phyloP scores from a whole-genome alignment of 2,113 vertebrate species.

The Laterallus jamaicensis region DNA sequence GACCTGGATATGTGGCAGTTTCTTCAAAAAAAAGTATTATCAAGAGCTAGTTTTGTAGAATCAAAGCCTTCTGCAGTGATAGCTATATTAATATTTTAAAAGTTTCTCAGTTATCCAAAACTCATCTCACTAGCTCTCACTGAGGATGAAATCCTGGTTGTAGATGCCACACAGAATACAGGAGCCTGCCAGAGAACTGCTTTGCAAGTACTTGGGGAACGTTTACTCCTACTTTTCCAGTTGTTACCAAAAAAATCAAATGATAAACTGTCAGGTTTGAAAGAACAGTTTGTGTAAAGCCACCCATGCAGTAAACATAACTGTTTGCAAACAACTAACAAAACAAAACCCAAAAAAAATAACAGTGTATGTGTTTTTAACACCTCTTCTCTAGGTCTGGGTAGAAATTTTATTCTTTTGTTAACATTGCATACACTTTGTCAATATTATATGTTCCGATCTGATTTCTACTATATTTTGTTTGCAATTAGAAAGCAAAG shows the following conservation, averaged over 20 bases:
- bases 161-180: background rate
- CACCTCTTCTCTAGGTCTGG: background rate
- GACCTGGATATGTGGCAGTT: background rate
- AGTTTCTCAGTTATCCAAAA: slow-evolving; percentile 23
- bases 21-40: background rate
- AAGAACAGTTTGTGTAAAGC: background rate
- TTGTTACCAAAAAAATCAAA: background rate
- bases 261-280: background rate
- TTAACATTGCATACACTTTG: background rate
- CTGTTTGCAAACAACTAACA: background rate
- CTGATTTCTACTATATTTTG: background rate
- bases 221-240: background rate
- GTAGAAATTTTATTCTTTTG: background rate
- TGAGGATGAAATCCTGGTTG: background rate
- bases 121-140: background rate
- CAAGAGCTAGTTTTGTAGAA: slow-evolving; percentile 14
- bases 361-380: background rate
- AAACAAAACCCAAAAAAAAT: background rate
- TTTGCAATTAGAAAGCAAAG: background rate
- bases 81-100: slow-evolving; percentile 42
- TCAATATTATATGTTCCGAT: background rate
- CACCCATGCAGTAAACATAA: background rate
- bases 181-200: background rate
- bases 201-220: background rate
- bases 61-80: background rate